A percentile compares a stretch with the other conserved stretches of the same genome.
Evolutionary conservation across 2,113 vertebrate genomes (phyloP).

Genomic region (Alectura lathami): DNA sequence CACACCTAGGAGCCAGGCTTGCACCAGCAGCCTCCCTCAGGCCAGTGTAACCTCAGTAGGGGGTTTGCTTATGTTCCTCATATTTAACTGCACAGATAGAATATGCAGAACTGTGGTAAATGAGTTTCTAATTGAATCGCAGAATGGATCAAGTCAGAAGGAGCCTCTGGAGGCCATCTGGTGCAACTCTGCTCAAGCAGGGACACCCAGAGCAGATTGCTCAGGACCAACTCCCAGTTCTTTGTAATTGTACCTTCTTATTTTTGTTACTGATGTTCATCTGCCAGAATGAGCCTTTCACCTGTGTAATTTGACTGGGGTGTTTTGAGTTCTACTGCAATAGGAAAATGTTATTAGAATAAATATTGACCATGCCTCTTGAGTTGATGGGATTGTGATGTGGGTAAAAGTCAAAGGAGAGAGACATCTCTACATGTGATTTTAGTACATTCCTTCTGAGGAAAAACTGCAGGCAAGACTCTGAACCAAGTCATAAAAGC

Average conservation of each 20-base stretch:
- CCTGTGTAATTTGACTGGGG: not conserved
- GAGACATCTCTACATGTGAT: not conserved
- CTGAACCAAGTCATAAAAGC: not conserved
- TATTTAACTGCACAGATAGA: accelerated
- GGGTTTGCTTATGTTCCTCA: not conserved
- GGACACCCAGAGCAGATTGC: too few relatives aligned
- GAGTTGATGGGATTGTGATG: not conserved
- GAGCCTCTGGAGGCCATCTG: too few relatives aligned
- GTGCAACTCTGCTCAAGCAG: too few relatives aligned
- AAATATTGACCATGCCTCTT: not conserved
- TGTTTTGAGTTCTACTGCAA: not conserved
- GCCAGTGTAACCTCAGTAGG: not conserved
- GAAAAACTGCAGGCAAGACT: not conserved
- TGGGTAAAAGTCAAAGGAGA: not conserved
- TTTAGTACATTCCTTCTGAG: not conserved
- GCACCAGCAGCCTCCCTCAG: not conserved
- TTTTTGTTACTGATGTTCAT: not conserved
- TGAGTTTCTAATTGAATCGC: not conserved
- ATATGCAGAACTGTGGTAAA: not conserved
- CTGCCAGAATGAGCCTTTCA: not conserved
- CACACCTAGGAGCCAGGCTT: not conserved
- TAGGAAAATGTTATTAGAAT: not conserved
- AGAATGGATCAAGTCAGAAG: too few relatives aligned
- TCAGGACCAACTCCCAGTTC: not conserved
- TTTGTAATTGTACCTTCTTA: not conserved